Conservation (phyloP, 35 echinoderm and acorn worm genomes). For the Lytechinus pictus region DNA sequence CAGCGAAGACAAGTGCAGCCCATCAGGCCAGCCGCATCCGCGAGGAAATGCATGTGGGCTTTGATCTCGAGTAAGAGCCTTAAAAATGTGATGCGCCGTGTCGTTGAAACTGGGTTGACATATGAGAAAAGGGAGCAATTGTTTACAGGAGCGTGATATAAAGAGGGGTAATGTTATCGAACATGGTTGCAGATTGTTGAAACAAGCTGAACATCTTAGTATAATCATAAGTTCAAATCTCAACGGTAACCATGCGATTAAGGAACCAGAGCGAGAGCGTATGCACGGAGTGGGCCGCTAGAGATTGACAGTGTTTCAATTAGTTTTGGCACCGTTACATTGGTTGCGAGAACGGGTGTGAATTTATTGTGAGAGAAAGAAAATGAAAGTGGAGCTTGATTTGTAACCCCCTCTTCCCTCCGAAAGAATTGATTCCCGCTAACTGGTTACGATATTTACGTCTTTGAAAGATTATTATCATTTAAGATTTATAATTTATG, state of each 20-base stretch:
- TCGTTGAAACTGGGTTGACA: neutral
- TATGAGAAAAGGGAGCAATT: neutral
- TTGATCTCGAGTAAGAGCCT: neutral
- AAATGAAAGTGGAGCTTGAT: too few species aligned
- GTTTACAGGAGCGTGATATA: neutral
- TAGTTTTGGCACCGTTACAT: neutral
- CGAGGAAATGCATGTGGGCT: neutral
- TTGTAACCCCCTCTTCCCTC: too few species aligned
- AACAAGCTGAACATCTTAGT: neutral
- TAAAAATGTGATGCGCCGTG: neutral
- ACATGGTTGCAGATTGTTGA: neutral
- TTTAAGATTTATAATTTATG: too few species aligned
- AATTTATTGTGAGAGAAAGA: too few species aligned
- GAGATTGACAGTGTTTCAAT: neutral
- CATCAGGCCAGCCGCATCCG: neutral
- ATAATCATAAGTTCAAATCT: neutral
- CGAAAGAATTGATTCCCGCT: too few species aligned
- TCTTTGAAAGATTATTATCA: too few species aligned
- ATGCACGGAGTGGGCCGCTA: neutral
- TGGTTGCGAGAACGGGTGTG: too few species aligned
- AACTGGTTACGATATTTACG: too few species aligned
- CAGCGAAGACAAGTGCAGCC: neutral
- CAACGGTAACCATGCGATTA: neutral
- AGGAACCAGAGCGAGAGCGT: neutral
- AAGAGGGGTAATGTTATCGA: neutral